Percentiles rank a stretch among this genome's conserved stretches.
Conservation (phyloP, 2,888 invertebrate species). For the Cosmia pyralina region DNA sequence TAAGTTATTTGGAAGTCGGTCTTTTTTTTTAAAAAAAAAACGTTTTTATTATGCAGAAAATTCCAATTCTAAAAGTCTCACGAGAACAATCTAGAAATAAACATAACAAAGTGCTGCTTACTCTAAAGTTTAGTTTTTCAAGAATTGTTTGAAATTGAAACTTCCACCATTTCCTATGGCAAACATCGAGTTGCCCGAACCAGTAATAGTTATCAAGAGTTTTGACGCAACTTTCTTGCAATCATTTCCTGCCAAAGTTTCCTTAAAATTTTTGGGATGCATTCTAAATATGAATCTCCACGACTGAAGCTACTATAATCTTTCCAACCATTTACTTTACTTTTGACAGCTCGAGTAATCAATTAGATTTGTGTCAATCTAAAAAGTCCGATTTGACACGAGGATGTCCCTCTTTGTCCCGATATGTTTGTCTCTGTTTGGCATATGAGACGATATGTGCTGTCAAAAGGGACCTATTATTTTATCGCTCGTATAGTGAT, state of each 20-base stretch:
- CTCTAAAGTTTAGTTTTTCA: neutral
- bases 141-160: conserved; percentile 18
- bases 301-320: neutral
- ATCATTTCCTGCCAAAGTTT: conserved; percentile 15
- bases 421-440: too few relatives aligned
- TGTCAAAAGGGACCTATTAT: too few relatives aligned
- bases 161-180: conserved; percentile 19
- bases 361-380: too few relatives aligned
- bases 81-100: neutral
- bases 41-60: too few relatives aligned
- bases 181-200: conserved; percentile 7
- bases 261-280: neutral
- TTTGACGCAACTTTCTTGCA: conserved; percentile 38
- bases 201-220: conserved; percentile 6
- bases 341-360: too few relatives aligned
- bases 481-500: too few relatives aligned
- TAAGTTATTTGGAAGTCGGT: too few relatives aligned
- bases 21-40: too few relatives aligned
- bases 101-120: neutral
- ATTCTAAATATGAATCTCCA: neutral
- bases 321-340: too few relatives aligned
- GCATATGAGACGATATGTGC: too few relatives aligned
- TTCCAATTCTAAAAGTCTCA: neutral
- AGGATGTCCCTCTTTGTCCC: too few relatives aligned
- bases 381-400: too few relatives aligned